Conservation (phyloP, 2,888 invertebrate species). For the Cephus rjabovi region DNA sequence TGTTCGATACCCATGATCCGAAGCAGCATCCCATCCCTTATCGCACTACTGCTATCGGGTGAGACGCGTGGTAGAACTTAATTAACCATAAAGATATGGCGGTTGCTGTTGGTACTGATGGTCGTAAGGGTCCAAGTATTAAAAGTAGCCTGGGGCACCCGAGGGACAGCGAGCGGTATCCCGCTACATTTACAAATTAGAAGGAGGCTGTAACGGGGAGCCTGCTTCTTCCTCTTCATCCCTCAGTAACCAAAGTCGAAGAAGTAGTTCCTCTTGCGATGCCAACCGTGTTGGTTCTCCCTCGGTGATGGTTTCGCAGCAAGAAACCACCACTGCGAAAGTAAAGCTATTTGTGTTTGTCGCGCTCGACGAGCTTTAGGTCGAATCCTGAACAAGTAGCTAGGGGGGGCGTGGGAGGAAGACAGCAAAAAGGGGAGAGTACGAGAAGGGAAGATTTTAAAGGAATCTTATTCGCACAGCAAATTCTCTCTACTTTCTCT, state of each 20-base stretch:
- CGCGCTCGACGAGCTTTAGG: not conserved
- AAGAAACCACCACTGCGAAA: not conserved
- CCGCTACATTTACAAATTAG: conserved; percentile 1
- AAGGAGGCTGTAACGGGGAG: not conserved
- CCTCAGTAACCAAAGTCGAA: not conserved
- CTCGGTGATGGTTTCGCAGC: not conserved
- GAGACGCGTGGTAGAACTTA: not conserved
- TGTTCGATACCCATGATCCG: not conserved
- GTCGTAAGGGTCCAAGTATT: not conserved
- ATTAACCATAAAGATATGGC: not conserved
- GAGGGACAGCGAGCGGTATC: not conserved
- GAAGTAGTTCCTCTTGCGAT: not conserved
- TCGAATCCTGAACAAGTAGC: not conserved
- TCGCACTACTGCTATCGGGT: not conserved
- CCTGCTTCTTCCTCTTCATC: not conserved
- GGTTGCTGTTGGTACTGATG: not conserved
- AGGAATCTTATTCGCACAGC: not conserved
- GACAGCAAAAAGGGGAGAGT: too few relatives aligned
- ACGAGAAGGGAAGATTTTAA: not conserved
- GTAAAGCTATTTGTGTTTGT: not conserved
- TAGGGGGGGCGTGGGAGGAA: not conserved
- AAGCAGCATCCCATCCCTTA: not conserved
- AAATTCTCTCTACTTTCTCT: not conserved
- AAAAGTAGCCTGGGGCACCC: not conserved
- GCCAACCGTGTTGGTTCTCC: not conserved